phyloP scores from a whole-genome alignment of 1,140 invertebrate genomes.

The Muscidifurax raptorellus region DNA sequence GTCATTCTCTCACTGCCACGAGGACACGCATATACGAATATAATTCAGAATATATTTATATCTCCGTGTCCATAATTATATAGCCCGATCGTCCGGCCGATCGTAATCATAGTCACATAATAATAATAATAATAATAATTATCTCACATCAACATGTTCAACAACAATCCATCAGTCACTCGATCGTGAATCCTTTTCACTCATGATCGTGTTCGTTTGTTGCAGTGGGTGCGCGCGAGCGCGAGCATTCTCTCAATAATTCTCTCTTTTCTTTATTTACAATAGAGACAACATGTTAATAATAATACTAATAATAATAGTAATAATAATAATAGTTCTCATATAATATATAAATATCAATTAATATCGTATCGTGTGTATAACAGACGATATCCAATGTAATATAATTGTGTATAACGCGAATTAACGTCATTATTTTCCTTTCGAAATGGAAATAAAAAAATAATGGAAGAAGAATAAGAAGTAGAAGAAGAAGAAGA shows the following conservation, averaged over 20 bases:
- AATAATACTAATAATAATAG: not conserved
- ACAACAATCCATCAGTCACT: not conserved
- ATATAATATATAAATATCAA: not conserved
- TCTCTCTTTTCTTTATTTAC: not conserved
- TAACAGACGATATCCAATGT: not conserved
- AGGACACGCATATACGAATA: constrained; percentile 19
- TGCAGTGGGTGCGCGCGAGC: not conserved
- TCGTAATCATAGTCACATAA: not conserved
- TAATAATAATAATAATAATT: not conserved
- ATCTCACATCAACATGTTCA: not conserved
- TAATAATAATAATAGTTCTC: not conserved
- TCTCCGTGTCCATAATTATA: constrained; percentile 9
- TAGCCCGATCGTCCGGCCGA: constrained; percentile 2
- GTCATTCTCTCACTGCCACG: constrained; percentile 20
- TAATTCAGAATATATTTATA: not conserved
- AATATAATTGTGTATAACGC: not conserved
- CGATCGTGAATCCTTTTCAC: not conserved
- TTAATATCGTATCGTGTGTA: not conserved
- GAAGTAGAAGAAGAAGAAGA: not conserved
- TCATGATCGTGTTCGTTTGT: not conserved
- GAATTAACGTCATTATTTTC: not conserved
- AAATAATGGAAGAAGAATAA: not conserved
- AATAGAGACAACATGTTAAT: not conserved
- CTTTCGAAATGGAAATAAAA: not conserved
- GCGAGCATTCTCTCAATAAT: not conserved